Evolutionary conservation across 2,797 vertebrate species (phyloP).

Genomic region (Heteromormyrus szaboi): DNA sequence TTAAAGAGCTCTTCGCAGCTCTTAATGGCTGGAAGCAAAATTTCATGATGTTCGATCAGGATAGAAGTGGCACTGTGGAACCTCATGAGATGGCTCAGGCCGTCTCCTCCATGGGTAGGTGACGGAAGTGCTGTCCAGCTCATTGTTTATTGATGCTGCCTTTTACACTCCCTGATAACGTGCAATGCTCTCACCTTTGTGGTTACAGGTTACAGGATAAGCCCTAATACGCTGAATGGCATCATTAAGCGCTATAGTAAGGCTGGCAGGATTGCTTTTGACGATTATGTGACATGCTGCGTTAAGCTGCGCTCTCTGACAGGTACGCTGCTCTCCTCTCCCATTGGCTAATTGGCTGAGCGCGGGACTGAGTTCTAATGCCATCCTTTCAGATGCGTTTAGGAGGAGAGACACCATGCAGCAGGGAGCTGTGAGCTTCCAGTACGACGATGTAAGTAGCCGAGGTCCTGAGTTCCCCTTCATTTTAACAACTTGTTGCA

Average conservation of each 20-base stretch:
- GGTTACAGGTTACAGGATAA: slow-evolving; percentile 72
- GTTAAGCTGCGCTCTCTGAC: slow-evolving; percentile 77
- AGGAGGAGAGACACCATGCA: slow-evolving; percentile 76
- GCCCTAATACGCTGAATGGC: slow-evolving; percentile 61
- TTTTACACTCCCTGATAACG: neutral
- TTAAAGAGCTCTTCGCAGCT: slow-evolving; percentile 79
- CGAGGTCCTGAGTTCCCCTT: neutral
- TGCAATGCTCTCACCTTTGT: neutral
- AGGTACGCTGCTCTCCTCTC: slow-evolving; percentile 52
- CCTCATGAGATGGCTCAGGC: slow-evolving; percentile 75
- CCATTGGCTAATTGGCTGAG: neutral
- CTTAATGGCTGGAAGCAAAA: slow-evolving; percentile 87
- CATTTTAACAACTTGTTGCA: neutral
- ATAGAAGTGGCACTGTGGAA: slow-evolving; percentile 57
- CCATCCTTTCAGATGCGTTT: slow-evolving; percentile 62
- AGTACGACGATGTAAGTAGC: slow-evolving; percentile 75
- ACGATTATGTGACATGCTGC: slow-evolving; percentile 83
- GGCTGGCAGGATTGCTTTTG: slow-evolving; percentile 77
- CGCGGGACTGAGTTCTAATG: neutral
- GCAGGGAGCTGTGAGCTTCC: slow-evolving; percentile 69
- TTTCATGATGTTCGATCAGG: slow-evolving; percentile 77
- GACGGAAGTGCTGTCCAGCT: neutral
- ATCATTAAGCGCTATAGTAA: slow-evolving; percentile 81
- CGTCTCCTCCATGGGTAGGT: slow-evolving; percentile 75
- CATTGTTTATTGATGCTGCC: neutral